Evolutionary conservation across 2,113 vertebrate genomes (phyloP).

Genomic region (Peucedramus taeniatus): DNA sequence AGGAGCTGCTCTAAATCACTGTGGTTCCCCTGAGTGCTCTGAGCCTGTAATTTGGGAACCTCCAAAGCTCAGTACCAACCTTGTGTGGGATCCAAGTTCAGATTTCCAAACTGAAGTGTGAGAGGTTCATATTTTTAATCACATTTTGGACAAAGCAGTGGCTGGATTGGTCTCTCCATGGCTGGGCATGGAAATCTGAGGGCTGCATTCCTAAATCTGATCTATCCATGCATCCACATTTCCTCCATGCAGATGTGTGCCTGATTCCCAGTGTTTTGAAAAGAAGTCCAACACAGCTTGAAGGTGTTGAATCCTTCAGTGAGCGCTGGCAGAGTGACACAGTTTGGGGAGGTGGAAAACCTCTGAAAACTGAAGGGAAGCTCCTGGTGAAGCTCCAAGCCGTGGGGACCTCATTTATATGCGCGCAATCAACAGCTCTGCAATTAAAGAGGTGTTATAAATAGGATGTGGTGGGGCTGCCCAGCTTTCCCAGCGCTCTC

Average conservation of each 20-base stretch:
- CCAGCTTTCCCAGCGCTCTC: constrained; percentile 81
- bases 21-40: not conserved
- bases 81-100: accelerated
- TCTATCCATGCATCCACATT: accelerated
- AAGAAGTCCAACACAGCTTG: not conserved
- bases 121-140: accelerated
- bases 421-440: constrained; percentile 68
- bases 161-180: accelerated
- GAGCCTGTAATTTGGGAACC: not conserved
- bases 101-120: not conserved
- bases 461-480: constrained; percentile 85
- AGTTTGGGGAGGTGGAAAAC: not conserved
- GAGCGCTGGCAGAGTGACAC: not conserved
- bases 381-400: not conserved
- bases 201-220: not conserved
- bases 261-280: not conserved
- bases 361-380: not conserved
- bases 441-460: constrained; percentile 87
- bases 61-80: not conserved
- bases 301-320: not conserved
- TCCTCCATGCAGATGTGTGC: not conserved
- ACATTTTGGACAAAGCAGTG: not conserved
- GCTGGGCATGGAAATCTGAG: not conserved
- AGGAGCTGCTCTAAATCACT: accelerated
- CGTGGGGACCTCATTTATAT: not conserved